Evolutionary conservation across 2,797 vertebrate species (phyloP).

Genomic region (Falco peregrinus): DNA sequence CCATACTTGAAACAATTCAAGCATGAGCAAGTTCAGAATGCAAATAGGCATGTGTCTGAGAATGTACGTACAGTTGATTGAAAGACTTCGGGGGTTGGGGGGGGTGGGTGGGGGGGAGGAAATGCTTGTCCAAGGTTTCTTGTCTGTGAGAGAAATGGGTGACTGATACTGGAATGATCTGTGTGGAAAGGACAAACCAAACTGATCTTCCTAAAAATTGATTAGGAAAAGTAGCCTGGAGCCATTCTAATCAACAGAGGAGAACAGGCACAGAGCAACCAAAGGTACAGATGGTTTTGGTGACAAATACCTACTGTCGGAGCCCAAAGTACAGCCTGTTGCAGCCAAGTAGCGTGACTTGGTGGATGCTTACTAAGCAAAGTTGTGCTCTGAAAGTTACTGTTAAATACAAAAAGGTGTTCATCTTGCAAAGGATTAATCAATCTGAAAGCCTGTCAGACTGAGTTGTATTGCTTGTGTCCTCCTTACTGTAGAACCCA

Average conservation of each 20-base stretch:
- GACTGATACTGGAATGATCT: background rate
- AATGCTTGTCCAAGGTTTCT: background rate
- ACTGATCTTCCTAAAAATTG: background rate
- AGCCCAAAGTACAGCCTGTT: background rate
- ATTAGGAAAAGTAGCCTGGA: background rate
- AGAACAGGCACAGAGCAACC: background rate
- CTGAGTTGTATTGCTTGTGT: background rate
- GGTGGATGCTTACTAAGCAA: background rate
- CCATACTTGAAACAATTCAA: background rate
- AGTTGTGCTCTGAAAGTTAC: background rate
- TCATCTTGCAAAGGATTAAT: background rate
- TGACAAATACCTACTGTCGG: background rate
- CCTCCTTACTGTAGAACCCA: background rate
- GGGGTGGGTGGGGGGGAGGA: background rate
- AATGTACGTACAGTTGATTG: background rate
- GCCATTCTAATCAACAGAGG: background rate
- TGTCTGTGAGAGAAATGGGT: background rate
- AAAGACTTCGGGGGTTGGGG: background rate
- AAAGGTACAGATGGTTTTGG: background rate
- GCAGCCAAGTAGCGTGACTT: background rate
- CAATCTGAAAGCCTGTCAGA: background rate
- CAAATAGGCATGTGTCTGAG: background rate
- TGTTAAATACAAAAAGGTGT: background rate
- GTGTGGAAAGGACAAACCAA: background rate
- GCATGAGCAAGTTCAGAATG: conserved; percentile 6